Conservation (phyloP, 2,888 invertebrate species). For the Volucella inanis region DNA sequence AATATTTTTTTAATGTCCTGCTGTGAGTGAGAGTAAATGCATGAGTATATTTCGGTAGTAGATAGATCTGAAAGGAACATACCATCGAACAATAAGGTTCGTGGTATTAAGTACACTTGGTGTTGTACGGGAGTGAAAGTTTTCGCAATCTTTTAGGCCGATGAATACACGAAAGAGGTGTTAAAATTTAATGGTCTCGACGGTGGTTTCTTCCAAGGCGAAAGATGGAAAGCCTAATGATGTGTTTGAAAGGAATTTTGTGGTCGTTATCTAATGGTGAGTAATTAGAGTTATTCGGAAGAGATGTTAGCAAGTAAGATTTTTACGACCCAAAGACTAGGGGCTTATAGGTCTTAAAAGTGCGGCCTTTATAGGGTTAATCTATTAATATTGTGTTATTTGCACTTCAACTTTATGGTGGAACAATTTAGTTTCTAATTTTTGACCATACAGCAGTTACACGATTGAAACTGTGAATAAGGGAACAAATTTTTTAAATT, state of each 20-base stretch:
- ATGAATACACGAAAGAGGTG: not conserved
- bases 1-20: constrained; percentile 75
- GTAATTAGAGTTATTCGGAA: constrained; percentile 3
- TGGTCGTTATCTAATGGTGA: not conserved
- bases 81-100: constrained; percentile 43
- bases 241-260: constrained; percentile 19
- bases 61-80: constrained; percentile 21
- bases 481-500: too few species aligned
- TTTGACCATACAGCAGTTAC: too few species aligned
- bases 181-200: constrained; percentile 22
- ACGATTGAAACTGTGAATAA: too few species aligned
- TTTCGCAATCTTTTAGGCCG: constrained; percentile 2
- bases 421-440: too few species aligned
- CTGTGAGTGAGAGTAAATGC: constrained; percentile 56
- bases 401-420: too few species aligned
- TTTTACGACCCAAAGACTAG: too few species aligned
- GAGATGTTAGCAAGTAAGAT: too few species aligned
- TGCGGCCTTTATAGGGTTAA: too few species aligned
- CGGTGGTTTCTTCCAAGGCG: not conserved
- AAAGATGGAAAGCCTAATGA: constrained; percentile 4
- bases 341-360: too few species aligned
- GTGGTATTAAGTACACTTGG: constrained; percentile 25
- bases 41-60: constrained; percentile 17
- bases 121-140: not conserved
- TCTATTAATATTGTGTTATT: too few species aligned